These are phyloP conservation scores for Dascyllus trimaculatus DNA, from an alignment of 2,113 vertebrate genomes.

Conservation along the genomic window DNA sequence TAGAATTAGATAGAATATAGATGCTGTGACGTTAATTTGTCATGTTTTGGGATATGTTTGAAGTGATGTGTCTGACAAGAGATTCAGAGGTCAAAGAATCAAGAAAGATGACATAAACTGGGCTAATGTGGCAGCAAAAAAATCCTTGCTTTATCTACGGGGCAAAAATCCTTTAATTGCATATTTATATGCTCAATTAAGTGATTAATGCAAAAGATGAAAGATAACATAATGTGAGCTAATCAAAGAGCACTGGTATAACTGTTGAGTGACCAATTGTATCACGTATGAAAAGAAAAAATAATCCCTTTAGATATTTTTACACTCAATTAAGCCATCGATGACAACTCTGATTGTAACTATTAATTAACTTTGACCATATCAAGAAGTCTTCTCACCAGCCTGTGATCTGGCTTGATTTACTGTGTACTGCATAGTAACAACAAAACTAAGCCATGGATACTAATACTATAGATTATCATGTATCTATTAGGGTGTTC, in stretches of 20 bases:
- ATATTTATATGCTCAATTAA: slow-evolving; percentile 3
- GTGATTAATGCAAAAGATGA: slow-evolving; percentile 6
- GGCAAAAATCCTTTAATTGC: background rate
- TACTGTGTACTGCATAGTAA: slow-evolving; percentile 22
- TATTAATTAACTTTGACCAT: slow-evolving; percentile 25
- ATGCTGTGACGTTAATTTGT: background rate
- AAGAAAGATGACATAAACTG: background rate
- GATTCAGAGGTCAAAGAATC: background rate
- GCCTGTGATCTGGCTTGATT: slow-evolving; percentile 9
- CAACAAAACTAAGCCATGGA: slow-evolving; percentile 1
- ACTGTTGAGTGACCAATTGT: background rate
- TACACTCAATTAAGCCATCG: background rate
- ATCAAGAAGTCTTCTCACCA: slow-evolving; percentile 20
- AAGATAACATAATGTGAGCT: background rate
- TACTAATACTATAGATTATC: slow-evolving; percentile 5
- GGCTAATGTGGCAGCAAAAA: background rate
- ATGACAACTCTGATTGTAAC: slow-evolving; percentile 6
- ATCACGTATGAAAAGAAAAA: slow-evolving; percentile 1
- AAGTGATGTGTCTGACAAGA: background rate
- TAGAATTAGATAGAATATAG: no score
- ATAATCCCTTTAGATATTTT: slow-evolving; percentile 7
- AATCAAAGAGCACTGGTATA: background rate
- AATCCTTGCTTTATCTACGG: background rate
- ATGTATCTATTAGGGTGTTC: slow-evolving; percentile 20
- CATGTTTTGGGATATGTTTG: background rate